Conservation (phyloP, 1,140 invertebrate species). For the Gryon sp. region DNA sequence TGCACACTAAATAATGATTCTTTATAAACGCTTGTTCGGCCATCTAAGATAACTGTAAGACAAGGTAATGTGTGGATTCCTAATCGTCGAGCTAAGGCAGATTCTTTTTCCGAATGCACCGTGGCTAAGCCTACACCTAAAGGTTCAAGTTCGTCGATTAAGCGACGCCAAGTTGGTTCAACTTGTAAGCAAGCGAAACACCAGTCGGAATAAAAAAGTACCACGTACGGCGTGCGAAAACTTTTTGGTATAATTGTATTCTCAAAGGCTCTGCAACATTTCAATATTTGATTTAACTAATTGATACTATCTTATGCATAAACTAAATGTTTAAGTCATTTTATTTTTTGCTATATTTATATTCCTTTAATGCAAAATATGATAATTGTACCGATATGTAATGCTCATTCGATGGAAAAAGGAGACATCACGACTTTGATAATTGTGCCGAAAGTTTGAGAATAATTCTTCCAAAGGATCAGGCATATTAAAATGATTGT, state of each 20-base stretch:
- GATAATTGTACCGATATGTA: slow-evolving; percentile 85
- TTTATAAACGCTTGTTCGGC: slow-evolving; percentile 88
- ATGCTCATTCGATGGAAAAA: slow-evolving; percentile 92
- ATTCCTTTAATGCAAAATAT: slow-evolving; percentile 4
- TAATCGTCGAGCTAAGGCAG: slow-evolving; percentile 86
- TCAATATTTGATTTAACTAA: not conserved
- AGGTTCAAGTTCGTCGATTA: slow-evolving; percentile 91
- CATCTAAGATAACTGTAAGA: slow-evolving; percentile 90
- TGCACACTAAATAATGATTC: slow-evolving; percentile 87
- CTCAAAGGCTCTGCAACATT: slow-evolving; percentile 87
- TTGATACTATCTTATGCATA: too few relatives aligned
- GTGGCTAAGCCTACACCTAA: slow-evolving; percentile 86
- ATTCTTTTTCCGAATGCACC: slow-evolving; percentile 91
- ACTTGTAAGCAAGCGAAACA: slow-evolving; percentile 94
- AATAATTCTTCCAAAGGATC: slow-evolving; percentile 89
- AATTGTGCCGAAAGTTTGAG: slow-evolving; percentile 84
- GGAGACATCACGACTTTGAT: slow-evolving; percentile 89
- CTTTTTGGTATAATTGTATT: slow-evolving; percentile 92
- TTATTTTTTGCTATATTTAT: too few relatives aligned
- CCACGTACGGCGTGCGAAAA: slow-evolving; percentile 87
- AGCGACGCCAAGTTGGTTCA: slow-evolving; percentile 88
- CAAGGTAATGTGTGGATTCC: slow-evolving; percentile 90
- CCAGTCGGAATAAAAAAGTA: slow-evolving; percentile 96
- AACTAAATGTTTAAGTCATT: too few relatives aligned
- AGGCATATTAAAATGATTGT: slow-evolving; percentile 83